These are phyloP conservation scores for Leucophenga montana DNA, from an alignment of 2,888 invertebrate genomes.

Conservation along the genomic window DNA sequence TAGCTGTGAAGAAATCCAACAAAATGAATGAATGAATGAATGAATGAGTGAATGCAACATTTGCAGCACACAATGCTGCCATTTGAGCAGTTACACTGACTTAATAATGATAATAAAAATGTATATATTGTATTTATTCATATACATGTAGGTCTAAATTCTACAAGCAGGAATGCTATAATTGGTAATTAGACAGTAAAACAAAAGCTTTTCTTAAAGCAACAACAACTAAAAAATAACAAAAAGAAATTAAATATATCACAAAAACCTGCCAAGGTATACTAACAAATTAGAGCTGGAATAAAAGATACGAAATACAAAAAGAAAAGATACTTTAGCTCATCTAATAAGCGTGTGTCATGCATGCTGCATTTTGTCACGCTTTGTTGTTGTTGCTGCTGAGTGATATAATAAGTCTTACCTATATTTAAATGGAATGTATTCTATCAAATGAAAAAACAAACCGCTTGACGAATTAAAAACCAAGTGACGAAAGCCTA, in stretches of 20 bases:
- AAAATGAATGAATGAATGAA: background rate
- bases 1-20: background rate
- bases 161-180: background rate
- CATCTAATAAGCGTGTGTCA: constrained; percentile 19
- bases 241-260: background rate
- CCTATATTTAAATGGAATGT: background rate
- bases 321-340: constrained; percentile 1
- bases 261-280: background rate
- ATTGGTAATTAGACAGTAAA: constrained; percentile 12
- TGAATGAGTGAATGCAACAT: constrained; percentile 1
- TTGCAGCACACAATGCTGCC: background rate
- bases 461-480: too few relatives aligned
- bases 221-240: background rate
- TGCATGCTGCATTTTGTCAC: constrained; percentile 43
- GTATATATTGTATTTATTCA: too few relatives aligned
- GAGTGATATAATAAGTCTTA: constrained; percentile 38
- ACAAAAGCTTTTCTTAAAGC: background rate
- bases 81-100: constrained; percentile 5
- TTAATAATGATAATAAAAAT: constrained; percentile 2
- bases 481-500: too few relatives aligned
- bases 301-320: background rate
- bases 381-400: constrained; percentile 36
- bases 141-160: too few relatives aligned
- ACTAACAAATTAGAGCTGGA: background rate
- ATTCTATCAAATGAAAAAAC: too few relatives aligned